Percentiles rank a stretch among this genome's conserved stretches.
phyloP scores from a whole-genome alignment of 2,113 vertebrate genomes.

The Clarias magur region DNA sequence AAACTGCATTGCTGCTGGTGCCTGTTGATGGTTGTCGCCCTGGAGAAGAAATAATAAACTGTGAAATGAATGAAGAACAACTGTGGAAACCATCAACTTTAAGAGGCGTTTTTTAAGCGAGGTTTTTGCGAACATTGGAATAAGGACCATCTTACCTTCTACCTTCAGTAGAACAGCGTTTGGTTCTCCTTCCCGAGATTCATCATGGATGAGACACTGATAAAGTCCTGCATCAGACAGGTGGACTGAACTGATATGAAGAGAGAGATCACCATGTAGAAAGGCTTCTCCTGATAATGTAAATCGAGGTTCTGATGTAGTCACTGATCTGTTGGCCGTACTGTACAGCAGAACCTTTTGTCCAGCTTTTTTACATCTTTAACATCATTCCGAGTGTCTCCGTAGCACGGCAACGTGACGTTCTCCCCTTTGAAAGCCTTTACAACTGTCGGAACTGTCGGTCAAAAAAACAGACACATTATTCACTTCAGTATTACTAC shows the following conservation, averaged over 20 bases:
- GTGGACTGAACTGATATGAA: not conserved
- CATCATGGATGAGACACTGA: constrained; percentile 13
- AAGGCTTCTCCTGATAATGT: not conserved
- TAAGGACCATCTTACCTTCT: not conserved
- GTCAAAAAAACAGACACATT: not conserved
- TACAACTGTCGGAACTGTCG: constrained; percentile 2
- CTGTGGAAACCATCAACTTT: not conserved
- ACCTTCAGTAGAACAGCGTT: not conserved
- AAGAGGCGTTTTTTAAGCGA: not conserved
- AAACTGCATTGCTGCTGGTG: not conserved
- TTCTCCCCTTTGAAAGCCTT: not conserved
- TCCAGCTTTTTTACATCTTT: not conserved
- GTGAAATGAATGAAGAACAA: not conserved
- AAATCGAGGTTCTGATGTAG: not conserved
- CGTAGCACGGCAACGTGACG: constrained; percentile 2
- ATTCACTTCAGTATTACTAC: not conserved
- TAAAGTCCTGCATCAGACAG: not conserved
- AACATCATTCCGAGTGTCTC: not conserved
- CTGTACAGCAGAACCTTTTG: not conserved
- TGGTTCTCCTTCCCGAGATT: constrained; percentile 3
- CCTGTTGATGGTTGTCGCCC: not conserved
- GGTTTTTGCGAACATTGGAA: not conserved
- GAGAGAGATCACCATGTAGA: constrained; percentile 13
- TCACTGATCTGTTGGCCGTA: not conserved
- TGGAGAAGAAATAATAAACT: not conserved